Evolutionary conservation across 1,140 invertebrate genomes (phyloP).

Genomic region (Diorhabda carinulata): DNA sequence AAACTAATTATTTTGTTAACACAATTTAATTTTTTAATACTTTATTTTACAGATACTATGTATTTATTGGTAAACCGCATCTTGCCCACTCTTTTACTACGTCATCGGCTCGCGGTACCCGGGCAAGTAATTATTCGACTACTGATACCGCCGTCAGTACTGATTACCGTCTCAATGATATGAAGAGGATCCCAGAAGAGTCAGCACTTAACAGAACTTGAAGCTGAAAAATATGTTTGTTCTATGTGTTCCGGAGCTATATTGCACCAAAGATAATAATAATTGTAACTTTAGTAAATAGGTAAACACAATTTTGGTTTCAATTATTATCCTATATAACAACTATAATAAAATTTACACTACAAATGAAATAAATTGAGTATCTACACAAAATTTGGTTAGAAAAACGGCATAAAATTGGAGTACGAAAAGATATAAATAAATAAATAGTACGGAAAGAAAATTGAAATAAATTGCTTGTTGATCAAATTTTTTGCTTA

Average conservation of each 20-base stretch:
- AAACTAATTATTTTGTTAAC: too few species aligned
- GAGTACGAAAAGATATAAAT: too few species aligned
- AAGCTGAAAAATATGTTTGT: background rate
- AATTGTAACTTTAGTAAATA: background rate
- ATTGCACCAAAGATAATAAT: background rate
- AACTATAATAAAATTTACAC: too few species aligned
- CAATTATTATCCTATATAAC: too few species aligned
- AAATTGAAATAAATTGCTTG: too few species aligned
- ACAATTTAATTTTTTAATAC: background rate
- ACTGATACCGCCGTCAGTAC: constrained; percentile 12
- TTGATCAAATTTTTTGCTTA: too few species aligned
- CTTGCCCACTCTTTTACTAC: constrained; percentile 24
- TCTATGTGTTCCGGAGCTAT: background rate
- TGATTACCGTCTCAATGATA: constrained; percentile 14
- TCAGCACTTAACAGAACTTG: constrained; percentile 8
- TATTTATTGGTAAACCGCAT: constrained; percentile 25
- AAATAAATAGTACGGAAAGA: too few species aligned
- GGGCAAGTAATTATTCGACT: constrained; percentile 15
- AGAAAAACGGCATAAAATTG: too few species aligned
- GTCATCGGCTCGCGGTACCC: constrained; percentile 11
- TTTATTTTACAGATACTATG: constrained; percentile 25
- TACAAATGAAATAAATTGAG: too few species aligned
- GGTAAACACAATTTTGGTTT: background rate
- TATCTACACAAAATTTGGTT: too few species aligned
- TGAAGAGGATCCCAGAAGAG: constrained; percentile 10